Conservation (phyloP, 2,113 vertebrate genomes). For the Ochotona curzoniae region DNA sequence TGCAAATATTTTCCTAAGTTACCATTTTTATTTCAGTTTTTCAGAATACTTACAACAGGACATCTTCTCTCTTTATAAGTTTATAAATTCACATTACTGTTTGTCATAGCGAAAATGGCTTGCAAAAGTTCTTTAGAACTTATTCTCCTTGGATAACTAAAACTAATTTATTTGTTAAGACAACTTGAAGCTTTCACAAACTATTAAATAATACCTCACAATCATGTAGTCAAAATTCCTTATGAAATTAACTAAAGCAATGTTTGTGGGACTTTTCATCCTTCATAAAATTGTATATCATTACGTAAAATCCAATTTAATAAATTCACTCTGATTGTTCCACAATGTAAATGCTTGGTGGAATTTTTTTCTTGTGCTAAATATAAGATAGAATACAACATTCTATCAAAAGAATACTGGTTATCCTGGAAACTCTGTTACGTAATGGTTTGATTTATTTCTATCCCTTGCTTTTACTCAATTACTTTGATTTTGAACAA, state of each 20-base stretch:
- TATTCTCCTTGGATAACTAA: neutral
- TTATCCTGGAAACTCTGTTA: conserved; percentile 47
- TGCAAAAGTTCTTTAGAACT: neutral
- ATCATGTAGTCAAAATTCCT: neutral
- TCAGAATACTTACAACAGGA: neutral
- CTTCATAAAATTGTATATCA: neutral
- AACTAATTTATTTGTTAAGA: neutral
- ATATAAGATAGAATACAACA: neutral
- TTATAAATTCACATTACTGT: neutral
- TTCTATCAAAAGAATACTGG: conserved; percentile 22
- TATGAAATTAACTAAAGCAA: neutral
- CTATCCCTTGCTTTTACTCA: conserved; percentile 60
- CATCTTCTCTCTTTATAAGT: neutral
- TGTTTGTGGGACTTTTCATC: neutral
- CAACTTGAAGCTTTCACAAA: neutral
- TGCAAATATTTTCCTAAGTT: neutral
- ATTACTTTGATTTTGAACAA: conserved; percentile 54
- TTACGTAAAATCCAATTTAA: neutral
- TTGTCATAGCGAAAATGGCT: neutral
- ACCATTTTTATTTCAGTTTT: neutral
- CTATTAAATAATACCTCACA: neutral
- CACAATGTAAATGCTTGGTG: conserved; percentile 3
- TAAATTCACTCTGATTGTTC: conserved; percentile 17
- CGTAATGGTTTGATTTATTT: conserved; percentile 36
- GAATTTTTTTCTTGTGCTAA: conserved; percentile 3